Evolutionary conservation across 30 jellyfish, hydroid and myxozoan genomes (phyloP).

Genomic region (Rhopilema esculentum): DNA sequence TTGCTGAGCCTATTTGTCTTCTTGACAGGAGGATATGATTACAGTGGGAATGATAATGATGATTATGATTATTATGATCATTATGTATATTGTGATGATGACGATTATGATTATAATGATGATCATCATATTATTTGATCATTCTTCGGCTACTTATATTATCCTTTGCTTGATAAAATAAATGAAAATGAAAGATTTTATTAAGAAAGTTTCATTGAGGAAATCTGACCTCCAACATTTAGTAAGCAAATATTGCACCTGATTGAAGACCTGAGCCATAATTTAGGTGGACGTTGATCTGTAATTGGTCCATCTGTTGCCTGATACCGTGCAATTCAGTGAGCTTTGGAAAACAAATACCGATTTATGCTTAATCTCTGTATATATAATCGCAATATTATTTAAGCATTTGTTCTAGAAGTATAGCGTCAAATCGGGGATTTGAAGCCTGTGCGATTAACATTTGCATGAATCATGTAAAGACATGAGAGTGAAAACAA

Average conservation of each 20-base stretch:
- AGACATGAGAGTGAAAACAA: not conserved
- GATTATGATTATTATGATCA: not conserved
- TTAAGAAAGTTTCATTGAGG: too few relatives aligned
- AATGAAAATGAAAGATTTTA: too few relatives aligned
- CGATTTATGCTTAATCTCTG: slow-evolving; percentile 1
- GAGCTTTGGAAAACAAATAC: not conserved
- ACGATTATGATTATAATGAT: slow-evolving; percentile 8
- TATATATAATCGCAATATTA: not conserved
- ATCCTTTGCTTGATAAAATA: too few relatives aligned
- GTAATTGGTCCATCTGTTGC: slow-evolving; percentile 1
- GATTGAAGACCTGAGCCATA: not conserved
- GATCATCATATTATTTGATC: not conserved
- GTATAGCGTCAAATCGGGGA: not conserved
- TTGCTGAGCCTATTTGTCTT: not conserved
- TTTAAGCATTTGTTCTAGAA: not conserved
- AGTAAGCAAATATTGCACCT: too few relatives aligned
- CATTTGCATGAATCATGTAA: not conserved
- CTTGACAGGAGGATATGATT: not conserved
- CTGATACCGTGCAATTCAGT: not conserved
- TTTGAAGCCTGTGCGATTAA: not conserved
- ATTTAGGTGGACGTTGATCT: not conserved
- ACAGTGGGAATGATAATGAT: not conserved
- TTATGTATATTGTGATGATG: not conserved
- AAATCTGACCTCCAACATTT: too few relatives aligned
- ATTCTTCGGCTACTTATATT: not conserved